A percentile compares a stretch with the other conserved stretches of the same genome.
Conservation (phyloP, 2,888 invertebrate species). For the Drosophila colorata region DNA sequence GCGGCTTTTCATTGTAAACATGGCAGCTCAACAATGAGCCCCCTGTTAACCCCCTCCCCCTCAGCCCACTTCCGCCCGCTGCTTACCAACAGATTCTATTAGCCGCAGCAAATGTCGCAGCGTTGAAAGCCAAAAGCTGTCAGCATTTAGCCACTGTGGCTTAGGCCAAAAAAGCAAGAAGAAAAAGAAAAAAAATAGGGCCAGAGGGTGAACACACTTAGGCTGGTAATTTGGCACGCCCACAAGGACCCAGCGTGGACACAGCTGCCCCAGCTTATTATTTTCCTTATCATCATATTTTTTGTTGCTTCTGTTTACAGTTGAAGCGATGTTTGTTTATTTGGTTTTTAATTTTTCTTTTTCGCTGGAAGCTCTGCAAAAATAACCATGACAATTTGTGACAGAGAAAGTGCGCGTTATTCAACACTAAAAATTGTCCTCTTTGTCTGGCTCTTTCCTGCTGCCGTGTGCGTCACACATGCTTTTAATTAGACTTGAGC, state of each 20-base stretch:
- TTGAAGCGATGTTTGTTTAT: slow-evolving; percentile 33
- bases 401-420: slow-evolving; percentile 15
- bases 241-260: slow-evolving; percentile 7
- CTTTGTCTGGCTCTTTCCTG: not conserved
- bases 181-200: slow-evolving; percentile 1
- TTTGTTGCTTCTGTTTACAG: slow-evolving; percentile 38
- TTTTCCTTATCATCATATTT: slow-evolving; percentile 41
- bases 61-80: not conserved
- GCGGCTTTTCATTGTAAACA: slow-evolving; percentile 43
- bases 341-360: slow-evolving; percentile 17
- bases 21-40: slow-evolving; percentile 36
- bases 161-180: slow-evolving; percentile 32
- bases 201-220: slow-evolving; percentile 37
- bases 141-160: slow-evolving; percentile 52
- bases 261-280: slow-evolving; percentile 45
- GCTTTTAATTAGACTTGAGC: slow-evolving; percentile 55
- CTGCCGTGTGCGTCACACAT: slow-evolving; percentile 28
- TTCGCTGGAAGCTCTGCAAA: slow-evolving; percentile 28
- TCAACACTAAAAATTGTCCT: slow-evolving; percentile 7
- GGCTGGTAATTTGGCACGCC: slow-evolving; percentile 37
- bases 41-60: not conserved
- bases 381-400: slow-evolving; percentile 38
- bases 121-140: slow-evolving; percentile 65
- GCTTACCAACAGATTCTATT: slow-evolving; percentile 17
- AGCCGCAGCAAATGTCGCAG: slow-evolving; percentile 30